A percentile compares a stretch with the other conserved stretches of the same genome.
phyloP scores from a whole-genome alignment of 1,140 invertebrate genomes.

The Drosophila sechellia region DNA sequence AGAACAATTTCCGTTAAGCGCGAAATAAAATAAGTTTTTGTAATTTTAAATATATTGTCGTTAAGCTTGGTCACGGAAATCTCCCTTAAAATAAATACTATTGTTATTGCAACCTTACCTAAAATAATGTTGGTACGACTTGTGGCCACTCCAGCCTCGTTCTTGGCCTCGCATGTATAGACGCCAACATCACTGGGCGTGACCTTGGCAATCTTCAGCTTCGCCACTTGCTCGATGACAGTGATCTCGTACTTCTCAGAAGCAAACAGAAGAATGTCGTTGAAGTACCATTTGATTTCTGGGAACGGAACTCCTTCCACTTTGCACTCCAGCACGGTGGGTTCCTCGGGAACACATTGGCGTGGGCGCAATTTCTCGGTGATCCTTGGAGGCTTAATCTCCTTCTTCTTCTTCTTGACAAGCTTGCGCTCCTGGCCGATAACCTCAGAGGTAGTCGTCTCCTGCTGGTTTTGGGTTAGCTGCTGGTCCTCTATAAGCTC shows the following conservation, averaged over 20 bases:
- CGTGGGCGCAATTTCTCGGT: slow-evolving; percentile 89
- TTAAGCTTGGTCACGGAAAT: neutral
- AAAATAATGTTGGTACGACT: slow-evolving; percentile 90
- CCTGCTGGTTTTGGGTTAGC: slow-evolving; percentile 79
- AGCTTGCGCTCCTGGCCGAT: slow-evolving; percentile 79
- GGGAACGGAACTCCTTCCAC: slow-evolving; percentile 90
- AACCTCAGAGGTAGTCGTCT: slow-evolving; percentile 84
- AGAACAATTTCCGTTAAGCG: neutral
- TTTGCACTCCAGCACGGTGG: slow-evolving; percentile 88
- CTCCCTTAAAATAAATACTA: neutral
- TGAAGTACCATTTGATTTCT: slow-evolving; percentile 94
- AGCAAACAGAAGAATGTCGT: slow-evolving; percentile 91
- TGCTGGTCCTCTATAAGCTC: slow-evolving; percentile 84
- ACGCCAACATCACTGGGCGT: slow-evolving; percentile 92
- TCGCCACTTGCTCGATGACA: slow-evolving; percentile 88
- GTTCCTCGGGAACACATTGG: slow-evolving; percentile 87
- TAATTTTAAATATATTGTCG: neutral
- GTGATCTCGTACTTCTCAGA: slow-evolving; percentile 89
- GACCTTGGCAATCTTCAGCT: slow-evolving; percentile 89
- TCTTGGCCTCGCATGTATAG: slow-evolving; percentile 92
- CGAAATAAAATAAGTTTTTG: neutral
- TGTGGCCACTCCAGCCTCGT: slow-evolving; percentile 90
- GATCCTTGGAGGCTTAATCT: slow-evolving; percentile 89
- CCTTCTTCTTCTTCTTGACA: slow-evolving; percentile 85
- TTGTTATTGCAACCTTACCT: slow-evolving; percentile 74